Evolutionary conservation across 2,888 invertebrate species (phyloP).

Genomic region (Torymus texanus): DNA sequence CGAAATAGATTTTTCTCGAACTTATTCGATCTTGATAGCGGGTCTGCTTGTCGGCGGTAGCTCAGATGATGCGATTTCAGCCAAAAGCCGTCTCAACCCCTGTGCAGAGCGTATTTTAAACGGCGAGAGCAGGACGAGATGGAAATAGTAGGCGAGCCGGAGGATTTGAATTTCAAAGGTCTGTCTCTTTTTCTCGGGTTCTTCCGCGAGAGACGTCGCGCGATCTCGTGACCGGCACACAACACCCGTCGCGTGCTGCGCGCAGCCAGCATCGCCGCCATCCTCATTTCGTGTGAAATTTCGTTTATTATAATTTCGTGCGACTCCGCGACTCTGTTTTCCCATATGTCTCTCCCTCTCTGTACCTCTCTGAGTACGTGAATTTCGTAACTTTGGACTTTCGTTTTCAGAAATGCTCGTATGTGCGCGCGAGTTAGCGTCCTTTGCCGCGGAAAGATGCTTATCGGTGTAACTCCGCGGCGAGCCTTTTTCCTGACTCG

Average conservation of each 20-base stretch:
- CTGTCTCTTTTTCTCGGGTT: not conserved
- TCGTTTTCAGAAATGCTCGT: constrained; percentile 43
- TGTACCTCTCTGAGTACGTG: constrained; percentile 61
- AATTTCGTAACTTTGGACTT: constrained; percentile 49
- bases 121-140: not conserved
- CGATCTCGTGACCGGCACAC: not conserved
- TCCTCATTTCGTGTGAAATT: constrained; percentile 23
- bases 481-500: constrained; percentile 1
- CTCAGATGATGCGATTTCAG: constrained; percentile 6
- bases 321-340: constrained; percentile 20
- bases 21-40: no score
- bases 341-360: constrained; percentile 21
- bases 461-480: constrained; percentile 14
- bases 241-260: not conserved
- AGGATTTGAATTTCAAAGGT: constrained; percentile 40
- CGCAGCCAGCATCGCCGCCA: not conserved
- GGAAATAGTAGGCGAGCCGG: constrained; percentile 1
- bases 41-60: not conserved
- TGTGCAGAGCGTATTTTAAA: no score
- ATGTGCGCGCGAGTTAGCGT: constrained; percentile 27
- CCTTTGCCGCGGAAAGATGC: constrained; percentile 37
- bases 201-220: constrained; percentile 1
- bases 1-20: no score
- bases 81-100: not conserved
- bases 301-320: constrained; percentile 37